A percentile compares a stretch with the other conserved stretches of the same genome.
Conservation (phyloP, 2,888 invertebrate species). For the Smittia aterrima region DNA sequence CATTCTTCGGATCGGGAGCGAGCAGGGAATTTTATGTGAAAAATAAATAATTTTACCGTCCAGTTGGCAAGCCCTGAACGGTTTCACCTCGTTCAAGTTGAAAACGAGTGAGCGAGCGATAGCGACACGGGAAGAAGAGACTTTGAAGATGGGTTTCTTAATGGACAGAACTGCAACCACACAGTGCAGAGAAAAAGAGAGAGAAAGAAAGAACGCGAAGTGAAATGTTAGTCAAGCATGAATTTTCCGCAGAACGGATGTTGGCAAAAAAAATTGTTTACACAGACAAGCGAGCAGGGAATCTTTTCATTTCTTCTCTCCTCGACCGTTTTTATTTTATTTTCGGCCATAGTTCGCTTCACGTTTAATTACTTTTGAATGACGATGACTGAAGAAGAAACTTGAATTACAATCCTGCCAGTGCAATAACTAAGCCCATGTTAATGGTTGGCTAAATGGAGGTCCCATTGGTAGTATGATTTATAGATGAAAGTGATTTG, state of each 20-base stretch:
- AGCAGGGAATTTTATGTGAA: constrained; percentile 7
- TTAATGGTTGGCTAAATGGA: constrained; percentile 25
- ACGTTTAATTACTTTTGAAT: constrained; percentile 13
- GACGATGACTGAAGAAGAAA: not conserved
- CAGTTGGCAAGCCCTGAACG: not conserved
- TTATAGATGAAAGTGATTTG: constrained; percentile 22
- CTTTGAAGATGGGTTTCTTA: constrained; percentile 9
- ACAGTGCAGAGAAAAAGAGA: not conserved
- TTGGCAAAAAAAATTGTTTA: constrained; percentile 14
- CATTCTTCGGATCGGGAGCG: not conserved
- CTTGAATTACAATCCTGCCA: not conserved
- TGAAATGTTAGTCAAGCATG: constrained; percentile 39
- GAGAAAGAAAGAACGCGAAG: constrained; percentile 33
- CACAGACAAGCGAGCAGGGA: not conserved
- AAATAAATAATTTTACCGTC: constrained; percentile 24
- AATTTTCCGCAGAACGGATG: constrained; percentile 32
- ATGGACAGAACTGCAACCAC: not conserved
- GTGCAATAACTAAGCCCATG: not conserved
- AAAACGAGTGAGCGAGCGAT: not conserved
- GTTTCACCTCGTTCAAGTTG: not conserved
- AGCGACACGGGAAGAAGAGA: not conserved
- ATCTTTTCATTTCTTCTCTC: not conserved
- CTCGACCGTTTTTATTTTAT: not conserved
- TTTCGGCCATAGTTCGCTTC: constrained; percentile 17
- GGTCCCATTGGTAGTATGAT: constrained; percentile 33